phyloP scores from a whole-genome alignment of 2,797 vertebrate genomes.

The Sebastes aleutianus region DNA sequence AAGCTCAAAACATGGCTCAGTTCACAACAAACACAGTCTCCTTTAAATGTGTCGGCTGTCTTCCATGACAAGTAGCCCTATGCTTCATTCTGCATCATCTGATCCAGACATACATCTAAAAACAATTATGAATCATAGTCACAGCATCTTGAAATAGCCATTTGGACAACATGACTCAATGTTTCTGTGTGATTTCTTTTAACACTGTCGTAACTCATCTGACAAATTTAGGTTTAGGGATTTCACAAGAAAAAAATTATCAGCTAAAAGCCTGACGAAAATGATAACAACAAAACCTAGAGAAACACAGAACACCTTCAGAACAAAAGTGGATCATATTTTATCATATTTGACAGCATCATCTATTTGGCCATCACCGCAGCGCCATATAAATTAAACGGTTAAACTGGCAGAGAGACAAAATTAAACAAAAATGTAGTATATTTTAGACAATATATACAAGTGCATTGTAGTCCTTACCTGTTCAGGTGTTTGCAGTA shows the following conservation, averaged over 20 bases:
- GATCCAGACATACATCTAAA: background rate
- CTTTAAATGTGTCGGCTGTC: background rate
- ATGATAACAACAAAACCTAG: background rate
- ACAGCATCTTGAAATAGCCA: conserved; percentile 42
- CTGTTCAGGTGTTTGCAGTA: conserved; percentile 73
- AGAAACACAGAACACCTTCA: background rate
- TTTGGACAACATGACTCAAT: conserved; percentile 31
- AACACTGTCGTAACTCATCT: background rate
- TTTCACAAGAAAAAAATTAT: background rate
- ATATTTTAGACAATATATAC: background rate
- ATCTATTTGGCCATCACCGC: background rate
- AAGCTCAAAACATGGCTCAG: background rate
- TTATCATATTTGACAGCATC: background rate
- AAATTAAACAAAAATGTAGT: background rate
- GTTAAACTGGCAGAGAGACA: background rate
- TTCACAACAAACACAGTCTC: background rate
- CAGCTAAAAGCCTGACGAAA: background rate
- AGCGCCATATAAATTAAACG: background rate
- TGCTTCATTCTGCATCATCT: conserved; percentile 5
- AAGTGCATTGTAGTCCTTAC: conserved; percentile 43
- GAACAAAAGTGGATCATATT: background rate
- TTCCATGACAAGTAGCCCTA: background rate
- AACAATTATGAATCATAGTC: conserved; percentile 60
- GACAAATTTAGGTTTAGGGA: background rate
- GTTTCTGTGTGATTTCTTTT: background rate